phyloP scores from a whole-genome alignment of 2,888 invertebrate genomes.

The Cheilosia vulpina region DNA sequence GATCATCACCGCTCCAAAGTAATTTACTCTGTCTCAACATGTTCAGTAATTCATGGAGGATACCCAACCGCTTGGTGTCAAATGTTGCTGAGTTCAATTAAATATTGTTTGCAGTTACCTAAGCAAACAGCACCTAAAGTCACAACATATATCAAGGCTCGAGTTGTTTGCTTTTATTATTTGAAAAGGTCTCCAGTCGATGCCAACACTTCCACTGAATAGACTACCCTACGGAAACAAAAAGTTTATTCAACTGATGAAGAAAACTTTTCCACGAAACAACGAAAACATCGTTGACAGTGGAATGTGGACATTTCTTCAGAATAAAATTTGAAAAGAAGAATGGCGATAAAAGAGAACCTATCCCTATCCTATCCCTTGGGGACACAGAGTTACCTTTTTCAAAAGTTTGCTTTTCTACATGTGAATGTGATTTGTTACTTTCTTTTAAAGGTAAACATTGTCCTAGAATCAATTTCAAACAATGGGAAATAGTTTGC shows the following conservation, averaged over 20 bases:
- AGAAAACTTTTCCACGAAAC: conserved; percentile 1
- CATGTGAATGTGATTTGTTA: conserved; percentile 1
- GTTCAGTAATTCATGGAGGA: background rate
- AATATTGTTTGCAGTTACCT: background rate
- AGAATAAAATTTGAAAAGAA: background rate
- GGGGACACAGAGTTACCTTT: background rate
- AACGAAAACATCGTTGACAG: background rate
- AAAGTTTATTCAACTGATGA: conserved; percentile 1
- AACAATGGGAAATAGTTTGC: background rate
- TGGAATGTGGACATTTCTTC: background rate
- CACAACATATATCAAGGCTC: background rate
- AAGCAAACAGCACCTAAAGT: background rate
- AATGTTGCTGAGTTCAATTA: background rate
- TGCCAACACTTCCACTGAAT: conserved; percentile 4
- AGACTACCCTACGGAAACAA: background rate
- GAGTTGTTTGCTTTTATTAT: background rate
- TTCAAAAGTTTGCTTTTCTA: conserved; percentile 18
- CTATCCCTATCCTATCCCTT: background rate
- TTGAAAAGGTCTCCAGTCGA: conserved; percentile 18
- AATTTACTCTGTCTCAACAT: background rate
- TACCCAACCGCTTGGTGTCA: background rate
- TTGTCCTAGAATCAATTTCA: conserved; percentile 4
- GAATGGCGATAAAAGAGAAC: background rate
- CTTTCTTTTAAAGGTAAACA: conserved; percentile 16
- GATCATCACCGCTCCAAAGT: background rate